Evolutionary conservation across 1,140 invertebrate genomes (phyloP).

Genomic region (Thereuonema tuberculata): DNA sequence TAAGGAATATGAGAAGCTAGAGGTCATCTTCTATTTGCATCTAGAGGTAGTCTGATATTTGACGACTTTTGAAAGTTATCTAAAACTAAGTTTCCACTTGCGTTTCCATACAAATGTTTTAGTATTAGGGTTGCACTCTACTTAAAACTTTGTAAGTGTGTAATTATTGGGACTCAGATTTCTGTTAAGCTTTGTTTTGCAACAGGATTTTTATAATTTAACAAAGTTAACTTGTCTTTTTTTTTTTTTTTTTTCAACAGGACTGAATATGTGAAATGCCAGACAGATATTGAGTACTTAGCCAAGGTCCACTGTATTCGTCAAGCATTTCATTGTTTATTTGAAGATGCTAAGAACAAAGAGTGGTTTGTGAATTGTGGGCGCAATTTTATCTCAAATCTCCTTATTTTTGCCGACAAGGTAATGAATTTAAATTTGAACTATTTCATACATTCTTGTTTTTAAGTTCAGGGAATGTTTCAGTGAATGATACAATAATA

Average conservation of each 20-base stretch:
- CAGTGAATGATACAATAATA: too few species aligned
- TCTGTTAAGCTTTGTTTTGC: too few species aligned
- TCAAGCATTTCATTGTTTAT: conserved; percentile 65
- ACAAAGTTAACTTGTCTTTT: too few species aligned
- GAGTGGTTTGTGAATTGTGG: conserved; percentile 79
- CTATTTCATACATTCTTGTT: background rate
- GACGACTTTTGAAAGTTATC: too few species aligned
- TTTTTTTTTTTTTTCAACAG: too few species aligned
- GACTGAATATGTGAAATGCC: conserved; percentile 71
- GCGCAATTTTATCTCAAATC: conserved; percentile 68
- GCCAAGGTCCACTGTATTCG: conserved; percentile 82
- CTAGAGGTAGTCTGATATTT: too few species aligned
- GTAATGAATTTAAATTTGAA: too few species aligned
- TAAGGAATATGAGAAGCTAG: too few species aligned
- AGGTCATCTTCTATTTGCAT: too few species aligned
- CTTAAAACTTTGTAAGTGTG: background rate
- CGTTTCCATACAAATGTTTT: too few species aligned
- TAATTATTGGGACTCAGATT: background rate
- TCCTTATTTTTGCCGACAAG: conserved; percentile 77
- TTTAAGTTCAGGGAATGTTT: background rate
- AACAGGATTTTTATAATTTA: too few species aligned
- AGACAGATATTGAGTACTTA: conserved; percentile 83
- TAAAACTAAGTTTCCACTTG: too few species aligned
- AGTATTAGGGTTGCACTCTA: background rate
- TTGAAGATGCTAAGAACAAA: conserved; percentile 52